Evolutionary conservation across 1,140 invertebrate species (phyloP).

Genomic region (Drosophila biarmipes): DNA sequence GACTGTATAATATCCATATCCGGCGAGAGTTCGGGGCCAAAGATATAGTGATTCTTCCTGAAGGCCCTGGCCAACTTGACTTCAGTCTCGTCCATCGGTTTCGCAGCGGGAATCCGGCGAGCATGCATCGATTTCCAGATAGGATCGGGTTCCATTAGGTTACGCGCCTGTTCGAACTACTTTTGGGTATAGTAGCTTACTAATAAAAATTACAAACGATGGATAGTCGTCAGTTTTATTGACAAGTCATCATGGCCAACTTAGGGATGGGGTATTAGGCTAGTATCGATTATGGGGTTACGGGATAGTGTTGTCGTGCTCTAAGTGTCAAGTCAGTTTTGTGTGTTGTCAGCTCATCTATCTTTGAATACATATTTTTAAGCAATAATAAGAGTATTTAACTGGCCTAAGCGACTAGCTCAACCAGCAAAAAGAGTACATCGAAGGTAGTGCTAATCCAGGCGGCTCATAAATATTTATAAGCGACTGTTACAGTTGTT

Average conservation of each 20-base stretch:
- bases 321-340: background rate
- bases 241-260: background rate
- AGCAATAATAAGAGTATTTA: background rate
- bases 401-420: background rate
- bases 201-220: background rate
- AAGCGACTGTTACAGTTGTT: constrained; percentile 73
- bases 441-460: constrained; percentile 39
- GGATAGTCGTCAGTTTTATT: background rate
- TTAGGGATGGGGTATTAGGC: background rate
- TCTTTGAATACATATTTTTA: no score
- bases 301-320: background rate
- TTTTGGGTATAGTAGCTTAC: background rate
- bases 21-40: background rate
- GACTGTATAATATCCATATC: constrained; percentile 29
- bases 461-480: constrained; percentile 71
- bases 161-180: background rate
- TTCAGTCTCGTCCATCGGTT: constrained; percentile 29
- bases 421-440: constrained; percentile 18
- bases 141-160: background rate
- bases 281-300: background rate
- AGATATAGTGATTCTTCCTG: constrained; percentile 10
- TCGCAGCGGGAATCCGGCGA: background rate
- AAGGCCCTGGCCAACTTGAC: constrained; percentile 21
- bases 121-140: constrained; percentile 27
- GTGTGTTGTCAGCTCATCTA: background rate